Evolutionary conservation across 2,797 vertebrate species (phyloP), one percentile per base, ranked within the genome.

Genomic region (Okamejei kenojei): DNA sequence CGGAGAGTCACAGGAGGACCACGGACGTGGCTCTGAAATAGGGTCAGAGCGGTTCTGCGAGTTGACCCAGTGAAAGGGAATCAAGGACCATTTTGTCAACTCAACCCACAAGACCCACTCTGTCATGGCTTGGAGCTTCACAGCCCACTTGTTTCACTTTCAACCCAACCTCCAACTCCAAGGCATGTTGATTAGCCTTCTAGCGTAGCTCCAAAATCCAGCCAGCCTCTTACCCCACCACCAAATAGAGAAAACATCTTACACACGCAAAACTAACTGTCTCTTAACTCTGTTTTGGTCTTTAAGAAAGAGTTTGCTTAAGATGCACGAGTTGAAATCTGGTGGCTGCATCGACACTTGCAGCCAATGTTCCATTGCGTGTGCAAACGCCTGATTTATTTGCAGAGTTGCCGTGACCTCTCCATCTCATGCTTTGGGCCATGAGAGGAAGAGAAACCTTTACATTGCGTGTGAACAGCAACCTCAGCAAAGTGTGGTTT

Each of bases 311-410:
- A n/a, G 26, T 79, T 38, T 38, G 78, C n/a, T 19, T 32, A 21
- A 68, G 17, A 32, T 26, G 19, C n/a, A 19, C 15, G 19, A n/a
- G n/a, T 7, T 65, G 84, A 88, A n/a, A 63, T 63, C 19, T 65
- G 82, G 61, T 15, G 61, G 58, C 6, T 9, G n/a, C 32, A 21
- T 68, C 61, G 23, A 29, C 2, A 1, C 61, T 73, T 93, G 8
- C 23, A 0, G 4, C 93, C 94, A 94, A 63, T 93, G 95, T 95
- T 94, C 95, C 95, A 7, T 63, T 0, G 1, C 68, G 1, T 94
- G 94, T 94, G 93, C 94, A 93, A 93, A 90, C 35, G 93, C 29
- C 45, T 2, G 79, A 93, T 79, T 65, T 21, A n/a, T 0, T 88
- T 17, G 1, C 93, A 29, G 93, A 71, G 80, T 0, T 8, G 6